Percentiles rank a stretch among this genome's conserved stretches.
These are phyloP conservation scores for Exaiptasia diaphana DNA, from an alignment of 64 coral and sea anemone genomes.

Conservation along the genomic window DNA sequence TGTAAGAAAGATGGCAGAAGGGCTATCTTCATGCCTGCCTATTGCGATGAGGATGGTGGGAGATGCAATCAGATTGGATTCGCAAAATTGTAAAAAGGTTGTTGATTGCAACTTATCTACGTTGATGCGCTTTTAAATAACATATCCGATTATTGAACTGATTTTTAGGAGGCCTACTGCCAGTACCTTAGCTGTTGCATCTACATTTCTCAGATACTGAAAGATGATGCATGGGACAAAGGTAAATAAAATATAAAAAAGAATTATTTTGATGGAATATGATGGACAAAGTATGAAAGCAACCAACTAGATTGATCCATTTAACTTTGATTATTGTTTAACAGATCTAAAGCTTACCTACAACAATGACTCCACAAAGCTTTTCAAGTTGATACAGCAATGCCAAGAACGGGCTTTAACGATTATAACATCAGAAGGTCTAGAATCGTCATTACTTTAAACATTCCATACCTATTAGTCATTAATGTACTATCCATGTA, in stretches of 20 bases:
- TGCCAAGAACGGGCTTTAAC: slow-evolving; percentile 84
- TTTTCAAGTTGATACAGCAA: slow-evolving; percentile 72
- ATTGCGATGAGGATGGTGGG: slow-evolving; percentile 78
- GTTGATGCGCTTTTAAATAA: too few species aligned
- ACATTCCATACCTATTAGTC: too few species aligned
- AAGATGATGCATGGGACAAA: slow-evolving; percentile 97
- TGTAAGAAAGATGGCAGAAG: slow-evolving; percentile 54
- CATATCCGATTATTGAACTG: neutral
- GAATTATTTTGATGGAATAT: neutral
- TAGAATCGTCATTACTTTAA: neutral
- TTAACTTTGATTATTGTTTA: too few species aligned
- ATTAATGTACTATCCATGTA: too few species aligned
- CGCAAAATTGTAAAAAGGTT: slow-evolving; percentile 79
- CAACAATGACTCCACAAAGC: slow-evolving; percentile 68
- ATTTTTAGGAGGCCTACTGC: slow-evolving; percentile 83
- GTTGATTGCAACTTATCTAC: neutral
- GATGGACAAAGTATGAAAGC: neutral
- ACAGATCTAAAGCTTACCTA: slow-evolving; percentile 61
- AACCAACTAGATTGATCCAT: neutral
- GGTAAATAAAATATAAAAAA: too few species aligned
- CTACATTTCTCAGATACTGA: slow-evolving; percentile 90
- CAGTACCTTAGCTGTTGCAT: slow-evolving; percentile 85
- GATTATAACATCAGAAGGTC: slow-evolving; percentile 68
- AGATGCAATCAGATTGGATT: slow-evolving; percentile 78
- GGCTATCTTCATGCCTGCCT: slow-evolving; percentile 55